These are phyloP conservation scores for Apotomis capreana DNA, from an alignment of 2,888 invertebrate species.

Conservation along the genomic window DNA sequence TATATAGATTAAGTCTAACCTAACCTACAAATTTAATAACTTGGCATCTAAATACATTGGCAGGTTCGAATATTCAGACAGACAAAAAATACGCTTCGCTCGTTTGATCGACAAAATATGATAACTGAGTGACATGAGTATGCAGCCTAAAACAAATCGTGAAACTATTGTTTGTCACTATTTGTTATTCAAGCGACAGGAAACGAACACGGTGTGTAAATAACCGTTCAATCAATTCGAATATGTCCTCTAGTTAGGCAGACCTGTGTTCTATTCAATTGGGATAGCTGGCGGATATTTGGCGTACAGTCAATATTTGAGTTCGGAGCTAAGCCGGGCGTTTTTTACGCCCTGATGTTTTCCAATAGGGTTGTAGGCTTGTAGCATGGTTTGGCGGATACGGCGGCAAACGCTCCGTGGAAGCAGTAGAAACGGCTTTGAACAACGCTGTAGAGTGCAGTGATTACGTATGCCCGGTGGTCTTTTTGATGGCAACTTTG, in stretches of 20 bases:
- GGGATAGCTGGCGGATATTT: slow-evolving; percentile 19
- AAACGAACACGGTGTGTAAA: background rate
- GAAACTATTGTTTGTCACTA: slow-evolving; percentile 7
- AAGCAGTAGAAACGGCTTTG: slow-evolving; percentile 18
- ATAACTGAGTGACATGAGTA: no score
- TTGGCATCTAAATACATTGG: no score
- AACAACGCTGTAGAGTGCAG: slow-evolving; percentile 11
- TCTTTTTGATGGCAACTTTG: background rate
- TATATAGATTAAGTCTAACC: no score
- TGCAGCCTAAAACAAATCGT: slow-evolving; percentile 1
- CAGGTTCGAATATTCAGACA: no score
- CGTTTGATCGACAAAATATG: no score
- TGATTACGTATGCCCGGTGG: background rate
- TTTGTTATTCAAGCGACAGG: slow-evolving; percentile 6
- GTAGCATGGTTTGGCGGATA: slow-evolving; percentile 7
- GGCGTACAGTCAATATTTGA: slow-evolving; percentile 34
- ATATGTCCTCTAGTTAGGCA: background rate
- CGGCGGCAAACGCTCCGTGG: slow-evolving; percentile 8
- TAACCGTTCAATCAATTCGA: slow-evolving; percentile 1
- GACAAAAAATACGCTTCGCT: no score
- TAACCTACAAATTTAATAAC: no score
- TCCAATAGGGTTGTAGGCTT: slow-evolving; percentile 13
- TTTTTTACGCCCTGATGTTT: slow-evolving; percentile 33
- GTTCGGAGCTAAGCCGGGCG: slow-evolving; percentile 16
- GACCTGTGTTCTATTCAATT: slow-evolving; percentile 7